Evolutionary conservation across 2,113 vertebrate species (phyloP).

Genomic region (Elanus axillaris): DNA sequence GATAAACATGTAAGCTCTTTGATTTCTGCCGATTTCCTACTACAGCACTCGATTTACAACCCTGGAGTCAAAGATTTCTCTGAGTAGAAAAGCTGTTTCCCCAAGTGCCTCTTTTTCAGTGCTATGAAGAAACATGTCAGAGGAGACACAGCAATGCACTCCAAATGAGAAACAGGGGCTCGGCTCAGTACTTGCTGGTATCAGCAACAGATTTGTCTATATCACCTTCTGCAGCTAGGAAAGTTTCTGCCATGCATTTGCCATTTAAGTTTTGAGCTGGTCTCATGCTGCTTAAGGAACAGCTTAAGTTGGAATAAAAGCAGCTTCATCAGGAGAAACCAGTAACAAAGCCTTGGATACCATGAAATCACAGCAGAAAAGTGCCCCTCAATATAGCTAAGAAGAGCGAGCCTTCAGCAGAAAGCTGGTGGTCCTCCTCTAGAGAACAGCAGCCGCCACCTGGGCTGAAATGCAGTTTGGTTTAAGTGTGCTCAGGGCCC

Average conservation of each 20-base stretch:
- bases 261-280: constrained; percentile 29
- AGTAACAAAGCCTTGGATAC: constrained; percentile 27
- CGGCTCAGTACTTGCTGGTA: constrained; percentile 36
- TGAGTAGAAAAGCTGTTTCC: constrained; percentile 34
- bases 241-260: constrained; percentile 35
- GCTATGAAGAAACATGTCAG: constrained; percentile 60
- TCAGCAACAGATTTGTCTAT: constrained; percentile 68
- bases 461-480: neutral
- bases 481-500: neutral
- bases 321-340: constrained; percentile 30
- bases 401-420: neutral
- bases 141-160: constrained; percentile 36
- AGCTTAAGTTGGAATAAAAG: constrained; percentile 33
- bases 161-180: neutral
- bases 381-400: neutral
- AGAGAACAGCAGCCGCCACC: neutral
- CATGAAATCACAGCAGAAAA: neutral
- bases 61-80: constrained; percentile 11
- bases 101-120: constrained; percentile 49
- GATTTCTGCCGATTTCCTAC: neutral
- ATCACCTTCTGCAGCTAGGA: constrained; percentile 53
- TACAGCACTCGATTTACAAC: constrained; percentile 16
- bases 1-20: neutral
- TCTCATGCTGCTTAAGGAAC: constrained; percentile 8
- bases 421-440: neutral